Evolutionary conservation across 2,113 vertebrate genomes (phyloP), one percentile per base, ranked within the genome.

Genomic region (Bucco capensis): DNA sequence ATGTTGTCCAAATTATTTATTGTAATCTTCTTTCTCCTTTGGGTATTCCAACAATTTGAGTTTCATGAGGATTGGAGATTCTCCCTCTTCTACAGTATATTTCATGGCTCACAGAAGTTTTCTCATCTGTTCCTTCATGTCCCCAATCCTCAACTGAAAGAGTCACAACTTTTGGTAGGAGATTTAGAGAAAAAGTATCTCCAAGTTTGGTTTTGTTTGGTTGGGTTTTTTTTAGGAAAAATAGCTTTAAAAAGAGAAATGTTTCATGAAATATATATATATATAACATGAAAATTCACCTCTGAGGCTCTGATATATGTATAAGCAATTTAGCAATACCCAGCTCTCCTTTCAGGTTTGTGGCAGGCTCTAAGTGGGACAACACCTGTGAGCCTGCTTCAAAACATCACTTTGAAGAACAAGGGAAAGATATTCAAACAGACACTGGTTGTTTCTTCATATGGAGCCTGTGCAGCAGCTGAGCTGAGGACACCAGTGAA

Each of bases 401-500:
- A 42, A 6, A 72, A 72, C 37, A 8, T 6, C 33, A 44, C 54
- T 83, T 54, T 33, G 74, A 90, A 82, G 60, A 71, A 56, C 50
- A 58, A 57, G 54, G 56, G 31, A 46, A 37, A 67, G 66, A 16
- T 1, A 12, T 22, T 78, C 0, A 0, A 31, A 12, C 54, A 33
- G 44, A 17, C 44, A 14, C 19, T 0, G 0, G 12, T 18, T 0
- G 0, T 40, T 61, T 37, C 42, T 4, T 5, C n/a, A 16, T 10
- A 19, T 30, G 46, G 23, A 58, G 31, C 47, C 60, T 4, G 3
- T 23, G 61, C 53, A 25, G 8, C n/a, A 6, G 5, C 33, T 11
- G 51, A 71, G 14, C 38, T 6, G 12, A 16, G 30, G 67, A 53
- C 28, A 19, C 14, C 4, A 6, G 7, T 54, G 28, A 71, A 54